phyloP scores from a whole-genome alignment of 2,113 vertebrate species.

The Sinosuthora webbiana region DNA sequence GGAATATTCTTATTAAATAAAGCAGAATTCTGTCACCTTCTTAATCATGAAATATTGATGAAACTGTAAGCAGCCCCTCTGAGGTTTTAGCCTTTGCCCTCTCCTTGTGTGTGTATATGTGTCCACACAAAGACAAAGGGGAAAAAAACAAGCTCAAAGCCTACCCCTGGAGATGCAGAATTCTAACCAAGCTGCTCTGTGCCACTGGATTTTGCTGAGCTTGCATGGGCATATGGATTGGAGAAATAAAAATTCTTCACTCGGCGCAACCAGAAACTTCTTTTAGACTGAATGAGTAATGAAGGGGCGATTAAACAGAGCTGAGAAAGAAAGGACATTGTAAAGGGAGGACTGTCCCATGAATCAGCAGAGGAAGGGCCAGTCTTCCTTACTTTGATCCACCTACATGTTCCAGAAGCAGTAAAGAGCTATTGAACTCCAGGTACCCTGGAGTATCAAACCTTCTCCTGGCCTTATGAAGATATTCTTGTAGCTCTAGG shows the following conservation, averaged over 20 bases:
- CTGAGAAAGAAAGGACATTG: not conserved
- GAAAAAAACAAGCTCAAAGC: not conserved
- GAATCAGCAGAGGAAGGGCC: not conserved
- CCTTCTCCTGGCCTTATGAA: not conserved
- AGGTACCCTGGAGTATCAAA: not conserved
- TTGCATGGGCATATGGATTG: not conserved
- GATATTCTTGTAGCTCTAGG: not conserved
- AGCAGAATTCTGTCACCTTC: slow-evolving; percentile 69
- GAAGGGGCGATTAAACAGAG: not conserved
- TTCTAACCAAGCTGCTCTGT: not conserved
- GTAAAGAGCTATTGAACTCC: not conserved
- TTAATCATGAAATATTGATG: slow-evolving; percentile 73
- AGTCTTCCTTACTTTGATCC: not conserved
- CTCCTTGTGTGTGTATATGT: not conserved
- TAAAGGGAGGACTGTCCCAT: not conserved
- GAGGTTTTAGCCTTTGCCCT: slow-evolving; percentile 65
- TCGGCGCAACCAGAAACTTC: not conserved
- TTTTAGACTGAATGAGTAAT: not conserved
- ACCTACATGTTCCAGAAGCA: not conserved
- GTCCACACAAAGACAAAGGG: slow-evolving; percentile 20
- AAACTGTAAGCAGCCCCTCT: slow-evolving; percentile 60
- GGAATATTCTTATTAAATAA: slow-evolving; percentile 70
- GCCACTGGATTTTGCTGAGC: slow-evolving; percentile 29
- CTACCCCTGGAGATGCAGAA: not conserved
- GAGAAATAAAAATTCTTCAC: slow-evolving; percentile 34